These are phyloP conservation scores for Apus apus DNA, from an alignment of 2,113 vertebrate genomes.

Conservation along the genomic window DNA sequence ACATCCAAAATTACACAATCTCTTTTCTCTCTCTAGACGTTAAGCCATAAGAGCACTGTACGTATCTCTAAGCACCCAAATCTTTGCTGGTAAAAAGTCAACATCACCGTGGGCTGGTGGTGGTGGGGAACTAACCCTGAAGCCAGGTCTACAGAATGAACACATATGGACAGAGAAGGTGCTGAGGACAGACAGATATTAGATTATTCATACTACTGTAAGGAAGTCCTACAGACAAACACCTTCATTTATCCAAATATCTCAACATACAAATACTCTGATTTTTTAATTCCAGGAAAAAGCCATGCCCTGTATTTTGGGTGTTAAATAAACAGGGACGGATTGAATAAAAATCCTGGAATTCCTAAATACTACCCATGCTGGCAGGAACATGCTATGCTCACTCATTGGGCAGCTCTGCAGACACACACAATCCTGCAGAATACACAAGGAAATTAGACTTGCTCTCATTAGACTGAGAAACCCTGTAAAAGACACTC, in stretches of 20 bases:
- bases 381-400: background rate
- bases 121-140: background rate
- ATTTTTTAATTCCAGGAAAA: background rate
- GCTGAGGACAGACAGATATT: background rate
- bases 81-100: background rate
- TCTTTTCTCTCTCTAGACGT: background rate
- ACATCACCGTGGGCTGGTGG: background rate
- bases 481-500: background rate
- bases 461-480: background rate
- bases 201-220: background rate
- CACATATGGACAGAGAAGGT: background rate
- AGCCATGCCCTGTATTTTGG: background rate
- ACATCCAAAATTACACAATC: background rate
- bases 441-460: conserved; percentile 12
- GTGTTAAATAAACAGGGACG: background rate
- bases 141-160: background rate
- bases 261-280: background rate
- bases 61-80: background rate
- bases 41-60: background rate
- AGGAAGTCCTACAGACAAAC: background rate
- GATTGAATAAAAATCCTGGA: background rate
- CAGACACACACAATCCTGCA: background rate
- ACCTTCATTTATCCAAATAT: background rate
- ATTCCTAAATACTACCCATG: background rate
- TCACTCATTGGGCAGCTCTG: background rate